These are phyloP conservation scores for Eugnorisma glareosa DNA, from an alignment of 2,888 invertebrate genomes.

Conservation along the genomic window DNA sequence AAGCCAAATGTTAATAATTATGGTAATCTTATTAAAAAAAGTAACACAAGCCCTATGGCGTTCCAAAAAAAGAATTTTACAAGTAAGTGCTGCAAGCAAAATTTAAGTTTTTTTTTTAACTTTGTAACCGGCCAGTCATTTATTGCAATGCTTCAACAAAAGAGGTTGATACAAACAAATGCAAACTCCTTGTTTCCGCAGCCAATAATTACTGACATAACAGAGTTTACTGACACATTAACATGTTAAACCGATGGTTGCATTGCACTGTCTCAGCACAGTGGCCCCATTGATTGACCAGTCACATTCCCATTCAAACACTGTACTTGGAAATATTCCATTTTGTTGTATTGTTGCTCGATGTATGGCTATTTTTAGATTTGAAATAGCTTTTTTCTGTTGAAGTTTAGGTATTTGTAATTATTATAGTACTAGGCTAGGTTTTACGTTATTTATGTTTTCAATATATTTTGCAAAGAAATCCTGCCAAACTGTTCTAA, in stretches of 20 bases:
- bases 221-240: slow-evolving; percentile 69
- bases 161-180: slow-evolving; percentile 31
- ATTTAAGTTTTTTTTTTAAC: too few species aligned
- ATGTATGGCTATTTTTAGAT: slow-evolving; percentile 29
- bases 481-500: background rate
- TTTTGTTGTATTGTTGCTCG: slow-evolving; percentile 57
- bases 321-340: slow-evolving; percentile 65
- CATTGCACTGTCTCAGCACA: slow-evolving; percentile 63
- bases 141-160: slow-evolving; percentile 6
- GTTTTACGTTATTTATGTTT: background rate
- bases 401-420: background rate
- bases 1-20: background rate
- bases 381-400: slow-evolving; percentile 4
- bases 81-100: background rate
- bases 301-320: slow-evolving; percentile 66
- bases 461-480: background rate
- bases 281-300: slow-evolving; percentile 67
- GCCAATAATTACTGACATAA: slow-evolving; percentile 64
- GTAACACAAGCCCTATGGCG: background rate
- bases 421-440: background rate
- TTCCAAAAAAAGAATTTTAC: background rate
- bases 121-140: slow-evolving; percentile 21
- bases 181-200: slow-evolving; percentile 45
- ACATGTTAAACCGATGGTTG: slow-evolving; percentile 65
- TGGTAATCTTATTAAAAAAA: background rate